Evolutionary conservation across 2,797 vertebrate species (phyloP).

Genomic region (Anniella stebbinsi): DNA sequence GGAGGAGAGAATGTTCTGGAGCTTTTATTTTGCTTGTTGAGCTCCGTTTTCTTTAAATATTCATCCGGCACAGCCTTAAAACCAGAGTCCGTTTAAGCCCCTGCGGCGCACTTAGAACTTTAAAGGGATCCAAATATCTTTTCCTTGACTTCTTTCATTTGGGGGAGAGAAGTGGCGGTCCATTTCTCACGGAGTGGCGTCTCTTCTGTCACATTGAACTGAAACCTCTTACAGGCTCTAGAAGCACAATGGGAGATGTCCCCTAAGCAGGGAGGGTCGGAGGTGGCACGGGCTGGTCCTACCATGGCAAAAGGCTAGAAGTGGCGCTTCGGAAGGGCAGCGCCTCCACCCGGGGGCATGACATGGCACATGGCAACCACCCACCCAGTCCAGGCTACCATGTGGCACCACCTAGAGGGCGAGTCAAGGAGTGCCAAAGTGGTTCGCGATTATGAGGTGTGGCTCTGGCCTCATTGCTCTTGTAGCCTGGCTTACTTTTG

Average conservation of each 20-base stretch:
- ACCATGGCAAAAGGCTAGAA: neutral
- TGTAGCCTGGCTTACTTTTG: neutral
- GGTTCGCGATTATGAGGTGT: neutral
- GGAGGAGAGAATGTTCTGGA: neutral
- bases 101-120: neutral
- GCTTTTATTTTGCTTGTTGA: neutral
- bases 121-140: neutral
- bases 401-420: neutral
- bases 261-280: neutral
- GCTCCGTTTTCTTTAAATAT: conserved; percentile 36
- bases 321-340: neutral
- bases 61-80: neutral
- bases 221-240: neutral
- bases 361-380: neutral
- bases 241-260: neutral
- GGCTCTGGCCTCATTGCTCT: neutral
- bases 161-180: neutral
- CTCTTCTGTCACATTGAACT: neutral
- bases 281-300: no score
- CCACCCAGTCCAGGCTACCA: neutral
- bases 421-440: neutral
- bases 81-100: conserved; percentile 31
- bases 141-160: conserved; percentile 12
- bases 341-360: neutral
- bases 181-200: neutral